Conservation (phyloP, 2,113 vertebrate species). For the Geococcyx californianus region DNA sequence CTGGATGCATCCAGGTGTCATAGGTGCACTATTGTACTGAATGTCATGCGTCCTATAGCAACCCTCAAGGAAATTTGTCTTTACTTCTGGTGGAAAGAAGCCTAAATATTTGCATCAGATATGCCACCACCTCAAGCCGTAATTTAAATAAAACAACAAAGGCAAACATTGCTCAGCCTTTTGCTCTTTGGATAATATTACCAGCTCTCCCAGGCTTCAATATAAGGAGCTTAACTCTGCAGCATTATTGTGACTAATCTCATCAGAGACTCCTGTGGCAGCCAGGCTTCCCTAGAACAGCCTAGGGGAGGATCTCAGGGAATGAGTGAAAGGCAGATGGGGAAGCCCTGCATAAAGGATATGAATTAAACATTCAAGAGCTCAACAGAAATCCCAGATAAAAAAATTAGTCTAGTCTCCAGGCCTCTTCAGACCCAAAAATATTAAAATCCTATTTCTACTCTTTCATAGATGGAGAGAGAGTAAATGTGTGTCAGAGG, state of each 20-base stretch:
- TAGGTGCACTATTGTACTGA: neutral
- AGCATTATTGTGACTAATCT: conserved; percentile 53
- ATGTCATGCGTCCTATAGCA: neutral
- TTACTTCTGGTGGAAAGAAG: neutral
- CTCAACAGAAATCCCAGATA: neutral
- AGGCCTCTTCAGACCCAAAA: neutral
- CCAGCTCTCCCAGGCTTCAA: conserved; percentile 1
- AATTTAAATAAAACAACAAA: conserved; percentile 11
- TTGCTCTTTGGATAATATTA: conserved; percentile 40
- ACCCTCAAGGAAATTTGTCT: neutral
- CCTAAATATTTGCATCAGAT: neutral
- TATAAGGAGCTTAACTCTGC: conserved; percentile 57
- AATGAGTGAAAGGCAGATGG: conserved; percentile 25
- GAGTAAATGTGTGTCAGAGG: neutral
- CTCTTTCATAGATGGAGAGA: neutral
- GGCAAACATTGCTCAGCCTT: conserved; percentile 3
- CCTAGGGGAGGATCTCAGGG: neutral
- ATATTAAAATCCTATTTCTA: neutral
- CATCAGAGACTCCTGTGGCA: conserved; percentile 34
- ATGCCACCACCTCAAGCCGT: neutral
- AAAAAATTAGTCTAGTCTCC: neutral
- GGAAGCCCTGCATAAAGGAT: neutral
- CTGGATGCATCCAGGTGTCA: neutral
- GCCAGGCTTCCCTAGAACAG: neutral
- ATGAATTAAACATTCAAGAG: conserved; percentile 8